phyloP scores from a whole-genome alignment of 2,888 invertebrate genomes.

The Cerceris rybyensis region DNA sequence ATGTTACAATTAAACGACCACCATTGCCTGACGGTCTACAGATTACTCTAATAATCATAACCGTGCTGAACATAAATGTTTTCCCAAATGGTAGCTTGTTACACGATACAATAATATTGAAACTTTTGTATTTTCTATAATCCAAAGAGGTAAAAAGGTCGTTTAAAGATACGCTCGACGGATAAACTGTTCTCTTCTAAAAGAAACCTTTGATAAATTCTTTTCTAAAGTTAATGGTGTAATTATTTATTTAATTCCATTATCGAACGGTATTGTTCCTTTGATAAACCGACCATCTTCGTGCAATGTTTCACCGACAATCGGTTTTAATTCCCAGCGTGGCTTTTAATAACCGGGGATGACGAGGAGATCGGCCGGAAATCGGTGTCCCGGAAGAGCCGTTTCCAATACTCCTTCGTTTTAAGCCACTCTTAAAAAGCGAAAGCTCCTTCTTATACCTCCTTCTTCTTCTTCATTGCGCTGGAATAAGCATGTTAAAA shows the following conservation, averaged over 20 bases:
- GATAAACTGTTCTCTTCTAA: too few relatives aligned
- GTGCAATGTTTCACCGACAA: constrained; percentile 21
- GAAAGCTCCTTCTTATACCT: background rate
- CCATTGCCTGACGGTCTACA: too few relatives aligned
- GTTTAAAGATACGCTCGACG: too few relatives aligned
- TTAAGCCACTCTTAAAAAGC: background rate
- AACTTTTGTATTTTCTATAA: too few relatives aligned
- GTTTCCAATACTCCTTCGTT: background rate
- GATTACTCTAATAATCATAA: too few relatives aligned
- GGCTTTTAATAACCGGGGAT: background rate
- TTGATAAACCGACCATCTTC: constrained; percentile 43
- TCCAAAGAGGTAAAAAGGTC: too few relatives aligned
- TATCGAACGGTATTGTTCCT: constrained; percentile 33
- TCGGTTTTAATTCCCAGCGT: constrained; percentile 2
- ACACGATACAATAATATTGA: too few relatives aligned
- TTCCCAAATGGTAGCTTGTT: too few relatives aligned
- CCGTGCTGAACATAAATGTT: too few relatives aligned
- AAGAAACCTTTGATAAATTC: background rate
- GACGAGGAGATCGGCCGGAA: background rate
- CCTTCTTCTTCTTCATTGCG: too few relatives aligned
- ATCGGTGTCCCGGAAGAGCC: background rate
- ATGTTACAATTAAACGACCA: too few relatives aligned
- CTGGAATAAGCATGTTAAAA: too few relatives aligned
- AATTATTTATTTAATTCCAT: constrained; percentile 72
- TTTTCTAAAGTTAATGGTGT: constrained; percentile 22